Percentiles rank a stretch among this genome's conserved stretches.
Evolutionary conservation across 2,797 vertebrate species (phyloP).

Genomic region (Malurus splendens): DNA sequence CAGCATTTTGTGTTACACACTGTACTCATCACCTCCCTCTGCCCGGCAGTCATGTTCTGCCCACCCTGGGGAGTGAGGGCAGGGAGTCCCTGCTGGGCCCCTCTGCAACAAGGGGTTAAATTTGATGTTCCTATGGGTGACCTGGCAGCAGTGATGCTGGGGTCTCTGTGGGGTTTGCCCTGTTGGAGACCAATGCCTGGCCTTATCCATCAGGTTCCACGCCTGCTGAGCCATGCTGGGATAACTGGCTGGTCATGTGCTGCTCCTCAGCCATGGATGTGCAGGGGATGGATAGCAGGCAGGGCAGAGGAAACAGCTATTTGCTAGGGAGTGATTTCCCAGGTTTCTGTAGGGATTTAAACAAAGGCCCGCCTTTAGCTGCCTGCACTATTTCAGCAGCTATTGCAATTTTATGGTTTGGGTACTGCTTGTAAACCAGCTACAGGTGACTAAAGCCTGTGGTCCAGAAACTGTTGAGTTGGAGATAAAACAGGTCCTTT

Average conservation of each 20-base stretch:
- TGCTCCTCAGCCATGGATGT: neutral
- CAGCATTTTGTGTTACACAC: accelerated
- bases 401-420: neutral
- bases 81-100: accelerated
- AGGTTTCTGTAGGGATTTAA: neutral
- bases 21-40: neutral
- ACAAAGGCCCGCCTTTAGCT: neutral
- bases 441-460: neutral
- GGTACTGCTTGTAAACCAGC: neutral
- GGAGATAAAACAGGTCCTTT: neutral
- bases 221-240: accelerated
- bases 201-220: accelerated
- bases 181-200: neutral
- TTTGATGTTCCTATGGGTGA: neutral
- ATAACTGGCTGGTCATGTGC: neutral
- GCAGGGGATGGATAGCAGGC: neutral
- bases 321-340: neutral
- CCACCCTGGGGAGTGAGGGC: neutral
- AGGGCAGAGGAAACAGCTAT: neutral
- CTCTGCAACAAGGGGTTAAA: neutral
- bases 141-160: neutral
- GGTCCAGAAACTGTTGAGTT: neutral
- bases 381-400: neutral
- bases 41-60: neutral
- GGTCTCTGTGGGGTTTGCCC: neutral